Percentiles rank a stretch among this genome's conserved stretches.
Evolutionary conservation across 2,888 invertebrate species (phyloP).

Genomic region (Aphidoletes aphidimyza): DNA sequence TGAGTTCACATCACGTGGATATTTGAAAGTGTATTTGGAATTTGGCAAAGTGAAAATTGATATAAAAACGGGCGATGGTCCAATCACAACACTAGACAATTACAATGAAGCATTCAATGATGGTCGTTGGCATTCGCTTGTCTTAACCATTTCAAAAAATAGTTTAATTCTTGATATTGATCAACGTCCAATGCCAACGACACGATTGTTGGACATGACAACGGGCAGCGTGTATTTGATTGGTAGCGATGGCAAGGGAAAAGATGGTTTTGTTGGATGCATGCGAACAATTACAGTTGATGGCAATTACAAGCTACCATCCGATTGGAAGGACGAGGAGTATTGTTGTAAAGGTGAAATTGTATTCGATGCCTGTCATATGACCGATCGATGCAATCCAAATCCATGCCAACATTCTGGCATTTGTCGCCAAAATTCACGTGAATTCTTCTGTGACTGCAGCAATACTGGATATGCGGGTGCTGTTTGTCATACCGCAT

Average conservation of each 20-base stretch:
- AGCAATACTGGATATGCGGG: constrained; percentile 91
- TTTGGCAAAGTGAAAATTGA: constrained; percentile 87
- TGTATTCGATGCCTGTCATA: constrained; percentile 88
- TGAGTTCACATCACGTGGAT: constrained; percentile 81
- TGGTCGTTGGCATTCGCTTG: constrained; percentile 91
- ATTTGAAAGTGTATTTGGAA: constrained; percentile 77
- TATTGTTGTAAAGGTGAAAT: constrained; percentile 83
- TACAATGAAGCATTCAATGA: constrained; percentile 88
- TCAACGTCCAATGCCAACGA: constrained; percentile 84
- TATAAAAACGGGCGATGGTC: constrained; percentile 75
- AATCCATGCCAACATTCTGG: constrained; percentile 97
- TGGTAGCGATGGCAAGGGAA: constrained; percentile 67
- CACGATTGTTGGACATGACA: constrained; percentile 69
- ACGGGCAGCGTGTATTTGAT: constrained; percentile 72
- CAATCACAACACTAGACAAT: constrained; percentile 81
- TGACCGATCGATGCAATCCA: constrained; percentile 94
- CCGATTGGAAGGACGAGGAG: constrained; percentile 84
- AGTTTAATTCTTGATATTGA: constrained; percentile 83
- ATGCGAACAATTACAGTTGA: constrained; percentile 92
- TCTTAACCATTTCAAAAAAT: constrained; percentile 80
- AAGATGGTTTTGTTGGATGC: constrained; percentile 89
- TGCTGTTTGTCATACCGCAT: constrained; percentile 91
- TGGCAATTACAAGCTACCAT: constrained; percentile 85
- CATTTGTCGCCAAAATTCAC: constrained; percentile 83
- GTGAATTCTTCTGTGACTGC: constrained; percentile 92